These are phyloP conservation scores for Amphipoea oculea DNA, from an alignment of 2,888 invertebrate species.

Conservation along the genomic window DNA sequence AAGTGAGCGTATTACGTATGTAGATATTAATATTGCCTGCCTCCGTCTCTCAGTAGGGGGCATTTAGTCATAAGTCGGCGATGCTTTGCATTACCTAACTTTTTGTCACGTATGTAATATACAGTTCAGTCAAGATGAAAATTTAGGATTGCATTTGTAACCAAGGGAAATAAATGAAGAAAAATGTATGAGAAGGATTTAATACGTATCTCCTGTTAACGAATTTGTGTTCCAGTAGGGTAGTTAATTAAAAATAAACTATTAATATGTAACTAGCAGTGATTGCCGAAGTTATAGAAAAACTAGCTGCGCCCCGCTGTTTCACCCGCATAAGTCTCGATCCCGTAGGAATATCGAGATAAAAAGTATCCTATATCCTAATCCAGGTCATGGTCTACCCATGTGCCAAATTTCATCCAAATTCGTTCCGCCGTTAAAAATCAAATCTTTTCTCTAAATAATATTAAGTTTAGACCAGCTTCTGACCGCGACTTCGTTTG, in stretches of 20 bases:
- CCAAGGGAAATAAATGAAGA: conserved; percentile 2
- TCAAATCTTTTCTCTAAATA: too few species aligned
- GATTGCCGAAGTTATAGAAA: background rate
- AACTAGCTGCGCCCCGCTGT: background rate
- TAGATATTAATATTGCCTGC: conserved; percentile 77
- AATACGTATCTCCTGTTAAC: background rate
- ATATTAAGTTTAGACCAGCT: background rate
- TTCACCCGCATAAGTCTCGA: background rate
- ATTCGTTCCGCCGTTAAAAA: background rate
- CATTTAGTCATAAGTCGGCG: conserved; percentile 65
- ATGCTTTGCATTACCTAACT: conserved; percentile 55
- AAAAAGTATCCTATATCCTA: background rate
- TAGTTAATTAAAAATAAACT: background rate
- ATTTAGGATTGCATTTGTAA: conserved; percentile 38
- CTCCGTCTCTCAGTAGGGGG: conserved; percentile 67
- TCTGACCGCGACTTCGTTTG: background rate
- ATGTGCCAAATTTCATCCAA: background rate
- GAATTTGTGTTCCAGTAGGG: background rate
- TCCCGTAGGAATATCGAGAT: background rate
- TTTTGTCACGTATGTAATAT: conserved; percentile 59
- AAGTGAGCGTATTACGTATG: conserved; percentile 80
- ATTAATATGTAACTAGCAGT: background rate
- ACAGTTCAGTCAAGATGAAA: conserved; percentile 26
- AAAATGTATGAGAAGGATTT: background rate
- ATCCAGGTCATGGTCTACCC: background rate